These are phyloP conservation scores for Subanguina moxae DNA, from an alignment of 1,140 invertebrate species.

Conservation along the genomic window DNA sequence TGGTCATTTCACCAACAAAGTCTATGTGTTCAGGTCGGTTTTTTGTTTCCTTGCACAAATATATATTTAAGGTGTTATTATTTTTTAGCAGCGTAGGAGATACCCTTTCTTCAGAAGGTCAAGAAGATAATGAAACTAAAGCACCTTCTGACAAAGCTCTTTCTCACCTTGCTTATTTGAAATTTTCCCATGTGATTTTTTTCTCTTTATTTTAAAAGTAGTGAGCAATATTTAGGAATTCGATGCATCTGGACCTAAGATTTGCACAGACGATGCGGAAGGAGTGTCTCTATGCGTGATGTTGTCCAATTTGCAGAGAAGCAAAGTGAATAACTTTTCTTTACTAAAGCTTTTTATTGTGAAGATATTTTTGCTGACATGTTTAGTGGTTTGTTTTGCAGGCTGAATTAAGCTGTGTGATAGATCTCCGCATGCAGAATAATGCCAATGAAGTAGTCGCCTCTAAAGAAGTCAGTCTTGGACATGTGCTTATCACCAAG, in stretches of 20 bases:
- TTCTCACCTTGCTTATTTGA: conserved; percentile 47
- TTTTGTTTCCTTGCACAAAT: too few species aligned
- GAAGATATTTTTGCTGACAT: too few species aligned
- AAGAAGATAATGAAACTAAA: conserved; percentile 26
- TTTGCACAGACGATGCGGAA: conserved; percentile 53
- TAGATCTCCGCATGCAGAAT: conserved; percentile 33
- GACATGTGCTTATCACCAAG: conserved; percentile 56
- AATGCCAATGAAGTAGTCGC: conserved; percentile 25
- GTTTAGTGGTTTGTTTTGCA: too few species aligned
- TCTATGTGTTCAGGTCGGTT: conserved; percentile 42
- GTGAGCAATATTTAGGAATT: conserved; percentile 22
- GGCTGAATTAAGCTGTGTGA: conserved; percentile 43
- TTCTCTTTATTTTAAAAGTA: background rate
- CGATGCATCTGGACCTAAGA: conserved; percentile 35
- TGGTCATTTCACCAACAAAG: conserved; percentile 59
- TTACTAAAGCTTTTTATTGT: too few species aligned
- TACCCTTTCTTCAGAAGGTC: conserved; percentile 6
- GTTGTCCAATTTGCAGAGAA: conserved; percentile 49
- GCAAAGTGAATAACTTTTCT: conserved; percentile 17
- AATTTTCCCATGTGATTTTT: conserved; percentile 38
- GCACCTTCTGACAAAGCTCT: conserved; percentile 43
- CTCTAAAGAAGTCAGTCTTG: conserved; percentile 32
- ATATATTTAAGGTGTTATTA: too few species aligned
- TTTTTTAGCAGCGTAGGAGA: conserved; percentile 52
- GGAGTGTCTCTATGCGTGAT: conserved; percentile 52